Conservation (phyloP, 1,140 invertebrate species). For the Hyles euphorbiae region DNA sequence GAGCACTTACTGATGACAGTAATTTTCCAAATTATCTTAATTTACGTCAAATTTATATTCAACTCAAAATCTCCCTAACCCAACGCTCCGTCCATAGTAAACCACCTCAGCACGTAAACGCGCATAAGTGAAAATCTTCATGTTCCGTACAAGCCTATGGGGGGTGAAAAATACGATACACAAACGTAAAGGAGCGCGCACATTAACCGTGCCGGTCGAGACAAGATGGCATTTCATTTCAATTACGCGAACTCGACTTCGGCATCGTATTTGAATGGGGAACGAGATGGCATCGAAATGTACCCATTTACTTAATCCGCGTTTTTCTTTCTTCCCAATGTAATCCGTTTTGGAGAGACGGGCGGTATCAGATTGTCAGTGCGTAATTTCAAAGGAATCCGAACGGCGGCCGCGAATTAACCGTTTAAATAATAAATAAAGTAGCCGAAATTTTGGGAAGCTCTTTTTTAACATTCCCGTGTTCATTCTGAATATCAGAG, state of each 20-base stretch:
- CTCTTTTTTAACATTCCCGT: too few species aligned
- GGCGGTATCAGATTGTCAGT: conserved; percentile 8
- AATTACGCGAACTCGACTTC: conserved; percentile 33
- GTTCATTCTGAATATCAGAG: too few species aligned
- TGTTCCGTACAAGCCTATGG: too few species aligned
- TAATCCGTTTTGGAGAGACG: conserved; percentile 29
- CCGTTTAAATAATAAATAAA: conserved; percentile 4
- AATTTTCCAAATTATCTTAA: too few species aligned
- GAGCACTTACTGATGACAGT: too few species aligned
- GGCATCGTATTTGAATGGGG: conserved; percentile 33
- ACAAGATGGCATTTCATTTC: conserved; percentile 36
- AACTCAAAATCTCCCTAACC: too few species aligned
- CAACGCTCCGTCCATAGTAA: background rate
- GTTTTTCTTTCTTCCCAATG: conserved; percentile 29
- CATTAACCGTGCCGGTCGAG: conserved; percentile 8
- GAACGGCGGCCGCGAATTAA: background rate
- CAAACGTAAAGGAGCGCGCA: background rate
- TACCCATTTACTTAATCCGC: conserved; percentile 39
- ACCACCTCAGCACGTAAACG: background rate
- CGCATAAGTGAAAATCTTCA: too few species aligned
- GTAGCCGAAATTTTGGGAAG: background rate
- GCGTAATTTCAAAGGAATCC: conserved; percentile 4
- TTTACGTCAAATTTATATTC: too few species aligned
- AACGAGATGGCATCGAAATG: conserved; percentile 21
- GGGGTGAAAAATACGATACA: too few species aligned